Evolutionary conservation across 2,888 invertebrate genomes (phyloP), one percentile per base, ranked within the genome.

Genomic region (Zootermopsis nevadensis): DNA sequence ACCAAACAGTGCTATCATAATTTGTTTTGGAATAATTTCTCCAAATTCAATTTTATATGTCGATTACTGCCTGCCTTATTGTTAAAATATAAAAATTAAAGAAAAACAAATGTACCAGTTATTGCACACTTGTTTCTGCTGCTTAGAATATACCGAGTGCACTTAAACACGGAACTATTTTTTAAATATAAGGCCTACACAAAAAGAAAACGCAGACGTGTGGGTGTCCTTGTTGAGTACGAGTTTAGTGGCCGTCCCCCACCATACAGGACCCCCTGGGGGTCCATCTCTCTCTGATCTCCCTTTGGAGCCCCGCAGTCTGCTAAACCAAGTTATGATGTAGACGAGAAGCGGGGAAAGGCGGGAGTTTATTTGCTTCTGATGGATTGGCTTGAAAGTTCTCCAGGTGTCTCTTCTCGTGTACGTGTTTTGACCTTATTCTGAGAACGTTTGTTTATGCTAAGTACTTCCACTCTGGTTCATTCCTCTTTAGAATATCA

Each of bases 271-370:
- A 76, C 76, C 42, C 77, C 30, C 30, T 33, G 77, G 55, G 55
- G 55, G 55, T 24, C 12, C 33, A 33, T n/a, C 24, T 38, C 42
- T 76, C 19, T 55, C 79, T 15, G 79, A 12, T 79, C 55, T 79
- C 79, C 79, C 66, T 79, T 79, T 66, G 79, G 79, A 79, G 79
- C 79, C 79, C 79, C 79, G 79, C 79, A 38, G 79, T 79, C 79
- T 79, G 79, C 79, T n/a, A 60, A 60, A 79, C 38, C 55, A 66
- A 66, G 74, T 74, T 74, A 24, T 22, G 38, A 22, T n/a, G n/a
- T n/a, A n/a, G n/a, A n/a, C n/a, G n/a, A 38, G 74, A 24, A 8
- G 15, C 10, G 38, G 24, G 24, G 38, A n/a, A 42, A 0, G n/a
- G 12, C n/a, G 24, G 35, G 35, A n/a, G 3, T 38, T 24, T 42